phyloP scores from a whole-genome alignment of 2,888 invertebrate genomes.

The Drosophila testacea region DNA sequence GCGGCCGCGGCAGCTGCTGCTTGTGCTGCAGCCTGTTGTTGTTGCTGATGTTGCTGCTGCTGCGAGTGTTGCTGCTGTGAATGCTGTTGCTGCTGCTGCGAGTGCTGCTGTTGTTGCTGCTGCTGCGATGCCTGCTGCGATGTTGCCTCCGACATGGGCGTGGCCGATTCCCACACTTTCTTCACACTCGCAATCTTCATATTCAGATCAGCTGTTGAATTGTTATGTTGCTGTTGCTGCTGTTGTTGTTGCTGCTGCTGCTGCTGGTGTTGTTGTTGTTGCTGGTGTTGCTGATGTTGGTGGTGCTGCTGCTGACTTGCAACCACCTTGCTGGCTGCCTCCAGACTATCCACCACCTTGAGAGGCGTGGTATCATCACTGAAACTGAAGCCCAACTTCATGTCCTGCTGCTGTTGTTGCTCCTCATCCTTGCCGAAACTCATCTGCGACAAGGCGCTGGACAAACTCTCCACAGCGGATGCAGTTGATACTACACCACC shows the following conservation, averaged over 20 bases:
- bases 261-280: constrained; percentile 64
- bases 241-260: constrained; percentile 66
- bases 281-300: constrained; percentile 57
- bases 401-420: constrained; percentile 91
- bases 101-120: constrained; percentile 32
- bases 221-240: constrained; percentile 87
- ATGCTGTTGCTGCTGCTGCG: constrained; percentile 37
- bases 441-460: constrained; percentile 88
- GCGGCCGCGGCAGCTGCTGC: constrained; percentile 33
- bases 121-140: constrained; percentile 55
- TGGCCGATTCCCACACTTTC: constrained; percentile 90
- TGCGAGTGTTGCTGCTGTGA: constrained; percentile 40
- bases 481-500: constrained; percentile 18
- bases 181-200: constrained; percentile 97
- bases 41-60: constrained; percentile 41
- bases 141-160: constrained; percentile 87
- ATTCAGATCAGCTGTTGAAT: constrained; percentile 95
- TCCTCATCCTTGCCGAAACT: constrained; percentile 85
- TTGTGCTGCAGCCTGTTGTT: constrained; percentile 34
- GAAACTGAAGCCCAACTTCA: constrained; percentile 96
- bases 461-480: constrained; percentile 85
- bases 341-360: constrained; percentile 62
- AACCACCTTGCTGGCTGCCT: constrained; percentile 82
- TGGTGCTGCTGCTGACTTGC: constrained; percentile 40
- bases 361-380: constrained; percentile 86